Conservation (phyloP, 1,140 invertebrate genomes). For the Drosophila nannoptera region DNA sequence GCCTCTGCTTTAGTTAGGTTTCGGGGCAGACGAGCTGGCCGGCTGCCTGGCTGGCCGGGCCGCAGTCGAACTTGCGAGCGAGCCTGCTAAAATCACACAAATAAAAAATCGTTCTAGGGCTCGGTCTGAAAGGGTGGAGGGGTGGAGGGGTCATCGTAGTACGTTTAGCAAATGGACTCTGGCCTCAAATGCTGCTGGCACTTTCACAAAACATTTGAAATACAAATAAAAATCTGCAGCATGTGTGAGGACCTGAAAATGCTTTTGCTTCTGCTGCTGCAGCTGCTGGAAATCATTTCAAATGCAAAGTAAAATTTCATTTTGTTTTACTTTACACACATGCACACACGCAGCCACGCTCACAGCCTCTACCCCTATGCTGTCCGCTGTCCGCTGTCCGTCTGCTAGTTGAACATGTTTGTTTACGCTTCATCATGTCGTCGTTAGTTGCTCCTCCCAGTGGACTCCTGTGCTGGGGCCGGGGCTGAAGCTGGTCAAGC, state of each 20-base stretch:
- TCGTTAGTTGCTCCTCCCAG: slow-evolving; percentile 62
- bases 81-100: slow-evolving; percentile 63
- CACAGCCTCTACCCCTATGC: slow-evolving; percentile 1
- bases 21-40: slow-evolving; percentile 27
- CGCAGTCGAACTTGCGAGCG: slow-evolving; percentile 24
- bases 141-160: slow-evolving; percentile 8
- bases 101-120: slow-evolving; percentile 48
- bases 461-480: slow-evolving; percentile 3
- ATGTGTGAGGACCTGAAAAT: slow-evolving; percentile 22
- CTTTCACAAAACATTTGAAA: slow-evolving; percentile 75
- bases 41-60: slow-evolving; percentile 14
- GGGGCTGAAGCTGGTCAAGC: slow-evolving; percentile 9
- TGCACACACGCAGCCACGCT: neutral
- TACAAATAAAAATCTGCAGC: slow-evolving; percentile 73
- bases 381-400: slow-evolving; percentile 36
- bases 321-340: slow-evolving; percentile 69
- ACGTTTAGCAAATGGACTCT: slow-evolving; percentile 72
- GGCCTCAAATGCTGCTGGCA: slow-evolving; percentile 73
- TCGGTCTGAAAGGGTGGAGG: neutral
- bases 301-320: slow-evolving; percentile 77
- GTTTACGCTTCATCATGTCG: slow-evolving; percentile 77
- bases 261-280: slow-evolving; percentile 30
- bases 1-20: slow-evolving; percentile 47
- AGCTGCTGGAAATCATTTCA: slow-evolving; percentile 61
- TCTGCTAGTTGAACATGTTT: slow-evolving; percentile 72